phyloP scores from a whole-genome alignment of 2,888 invertebrate genomes.

The Poecilobothrus nobilitatus region DNA sequence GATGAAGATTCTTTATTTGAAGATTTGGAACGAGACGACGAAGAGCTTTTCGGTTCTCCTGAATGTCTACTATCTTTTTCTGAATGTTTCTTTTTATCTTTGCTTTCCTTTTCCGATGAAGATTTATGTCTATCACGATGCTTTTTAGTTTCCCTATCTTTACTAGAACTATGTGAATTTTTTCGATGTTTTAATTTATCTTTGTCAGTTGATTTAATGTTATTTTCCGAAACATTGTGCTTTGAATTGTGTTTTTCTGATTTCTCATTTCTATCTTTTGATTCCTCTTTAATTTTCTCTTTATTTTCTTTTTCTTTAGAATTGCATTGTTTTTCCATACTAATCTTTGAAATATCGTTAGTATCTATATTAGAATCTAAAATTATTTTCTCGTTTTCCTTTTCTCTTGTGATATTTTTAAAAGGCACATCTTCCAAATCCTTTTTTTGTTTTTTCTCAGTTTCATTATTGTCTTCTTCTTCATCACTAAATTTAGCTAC shows the following conservation, averaged over 20 bases:
- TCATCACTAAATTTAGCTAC: constrained; percentile 21
- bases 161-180: not conserved
- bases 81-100: constrained; percentile 8
- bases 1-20: constrained; percentile 16
- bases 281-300: not conserved
- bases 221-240: too few relatives aligned
- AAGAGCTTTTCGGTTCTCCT: constrained; percentile 20
- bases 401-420: not conserved
- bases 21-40: constrained; percentile 16
- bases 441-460: constrained; percentile 1
- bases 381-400: constrained; percentile 15
- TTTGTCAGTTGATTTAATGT: not conserved
- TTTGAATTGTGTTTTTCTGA: too few relatives aligned
- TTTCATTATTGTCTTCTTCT: too few relatives aligned
- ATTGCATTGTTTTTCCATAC: constrained; percentile 8
- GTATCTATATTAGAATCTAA: constrained; percentile 12
- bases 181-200: not conserved
- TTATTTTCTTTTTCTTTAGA: constrained; percentile 9
- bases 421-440: not conserved
- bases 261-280: too few relatives aligned
- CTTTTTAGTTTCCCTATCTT: not conserved
- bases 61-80: constrained; percentile 15
- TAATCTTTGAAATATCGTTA: not conserved
- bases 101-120: constrained; percentile 15
- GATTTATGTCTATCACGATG: constrained; percentile 17